Evolutionary conservation across 2,113 vertebrate species (phyloP).

Genomic region (Pelodiscus sinensis): DNA sequence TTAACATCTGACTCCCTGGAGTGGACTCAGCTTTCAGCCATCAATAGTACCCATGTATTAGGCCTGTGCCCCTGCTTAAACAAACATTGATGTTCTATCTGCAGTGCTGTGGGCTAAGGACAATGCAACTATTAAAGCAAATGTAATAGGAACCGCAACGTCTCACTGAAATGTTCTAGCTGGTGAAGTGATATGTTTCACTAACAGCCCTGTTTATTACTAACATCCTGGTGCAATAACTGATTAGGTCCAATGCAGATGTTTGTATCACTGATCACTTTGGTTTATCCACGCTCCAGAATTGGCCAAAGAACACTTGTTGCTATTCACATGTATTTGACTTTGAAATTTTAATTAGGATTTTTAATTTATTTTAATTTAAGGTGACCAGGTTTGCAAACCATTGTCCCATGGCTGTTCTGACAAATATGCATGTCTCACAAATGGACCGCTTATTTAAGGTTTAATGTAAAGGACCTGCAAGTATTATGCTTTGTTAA

Average conservation of each 20-base stretch:
- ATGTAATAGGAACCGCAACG: not conserved
- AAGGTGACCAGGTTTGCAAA: not conserved
- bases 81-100: accelerated
- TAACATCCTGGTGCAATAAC: not conserved
- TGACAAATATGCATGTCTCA: not conserved
- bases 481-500: not conserved
- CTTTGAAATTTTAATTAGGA: not conserved
- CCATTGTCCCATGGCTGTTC: too few relatives aligned
- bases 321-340: not conserved
- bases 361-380: not conserved
- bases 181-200: not conserved
- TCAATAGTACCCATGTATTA: not conserved
- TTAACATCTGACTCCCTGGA: not conserved
- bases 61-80: not conserved
- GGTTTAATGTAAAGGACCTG: not conserved
- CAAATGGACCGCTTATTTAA: not conserved
- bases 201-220: not conserved
- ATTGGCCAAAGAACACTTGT: not conserved
- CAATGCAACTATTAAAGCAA: not conserved
- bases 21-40: not conserved
- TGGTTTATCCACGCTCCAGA: not conserved
- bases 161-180: accelerated
- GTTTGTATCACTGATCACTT: not conserved
- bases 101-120: not conserved
- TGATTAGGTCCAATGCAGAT: not conserved